Evolutionary conservation across 1,140 invertebrate genomes (phyloP), one percentile per base, ranked within the genome.

Genomic region (Luehdorfia chinensis): DNA sequence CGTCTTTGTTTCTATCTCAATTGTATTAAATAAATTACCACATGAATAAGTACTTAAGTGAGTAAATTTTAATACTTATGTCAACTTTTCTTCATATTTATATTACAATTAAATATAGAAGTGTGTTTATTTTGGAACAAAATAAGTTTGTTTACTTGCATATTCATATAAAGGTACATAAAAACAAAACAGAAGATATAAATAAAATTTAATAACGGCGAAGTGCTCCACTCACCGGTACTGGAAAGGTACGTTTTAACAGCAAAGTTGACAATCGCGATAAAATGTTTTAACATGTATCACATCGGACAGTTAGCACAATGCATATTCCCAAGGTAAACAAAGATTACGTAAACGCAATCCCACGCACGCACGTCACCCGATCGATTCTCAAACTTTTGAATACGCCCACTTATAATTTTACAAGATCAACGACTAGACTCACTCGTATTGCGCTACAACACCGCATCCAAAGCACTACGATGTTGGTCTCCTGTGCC

Each of bases 301-400:
- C 60, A 66, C 61, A 65, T 51, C 47, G 55, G 50, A 51, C 37
- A 62, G 67, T 62, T 50, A 62, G 36, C 69, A 74, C 75, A 68
- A 72, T 85, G 78, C 78, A 85, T 78, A 80, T 78, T 72, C 66
- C 77, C 74, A 85, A 86, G 77, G 83, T 86, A 86, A 86, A 86
- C 83, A 86, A 86, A 84, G 74, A 84, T 85, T 85, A 84, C 79
- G 76, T 86, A 84, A 85, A 85, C 65, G 66, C 66, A 84, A 85
- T 84, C 81, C 79, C 76, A 85, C 79, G 77, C 76, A 84, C 73
- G 72, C 73, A 78, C 81, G 74, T 79, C 74, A 78, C 67, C 75
- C 77, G 65, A 85, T 85, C 81, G 81, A 85, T 85, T 85, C 75
- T 79, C 64, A 85, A 85, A 85, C 79, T 85, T 85, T 85, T 75